Percentiles rank a stretch among this genome's conserved stretches.
Conservation (phyloP, 2,113 vertebrate species). For the Ancistrus triradiatus region DNA sequence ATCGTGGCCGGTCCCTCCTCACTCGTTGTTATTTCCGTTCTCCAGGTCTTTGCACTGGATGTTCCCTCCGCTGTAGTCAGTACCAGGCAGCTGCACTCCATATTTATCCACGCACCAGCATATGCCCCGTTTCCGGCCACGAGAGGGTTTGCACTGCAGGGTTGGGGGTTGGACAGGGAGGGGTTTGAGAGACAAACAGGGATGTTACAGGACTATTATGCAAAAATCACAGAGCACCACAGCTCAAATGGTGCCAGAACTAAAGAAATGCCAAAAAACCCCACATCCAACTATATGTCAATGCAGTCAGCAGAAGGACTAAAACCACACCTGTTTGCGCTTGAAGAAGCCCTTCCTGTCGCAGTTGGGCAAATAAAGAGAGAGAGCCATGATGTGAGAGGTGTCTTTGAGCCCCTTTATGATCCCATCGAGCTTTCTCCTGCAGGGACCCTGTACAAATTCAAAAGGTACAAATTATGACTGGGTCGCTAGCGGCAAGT, state of each 20-base stretch:
- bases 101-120: conserved; percentile 99
- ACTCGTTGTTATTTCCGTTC: conserved; percentile 90
- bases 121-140: conserved; percentile 92
- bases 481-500: neutral
- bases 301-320: too few relatives aligned
- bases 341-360: conserved; percentile 98
- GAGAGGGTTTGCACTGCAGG: conserved; percentile 91
- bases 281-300: too few relatives aligned
- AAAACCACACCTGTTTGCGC: conserved; percentile 84
- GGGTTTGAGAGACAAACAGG: neutral
- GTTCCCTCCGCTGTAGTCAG: conserved; percentile 85
- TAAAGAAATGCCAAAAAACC: neutral
- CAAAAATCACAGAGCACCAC: neutral
- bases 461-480: conserved; percentile 16
- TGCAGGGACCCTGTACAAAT: conserved; percentile 83
- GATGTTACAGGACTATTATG: neutral
- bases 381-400: conserved; percentile 81
- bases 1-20: conserved; percentile 59
- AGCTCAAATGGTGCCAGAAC: neutral
- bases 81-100: conserved; percentile 89
- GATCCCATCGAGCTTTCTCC: conserved; percentile 90
- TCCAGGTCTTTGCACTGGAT: conserved; percentile 95
- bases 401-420: conserved; percentile 93
- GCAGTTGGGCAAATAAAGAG: conserved; percentile 95
- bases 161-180: neutral